Percentiles rank a stretch among this genome's conserved stretches.
These are phyloP conservation scores for Tridacna crocea DNA, from an alignment of 2,888 invertebrate species.

Conservation along the genomic window DNA sequence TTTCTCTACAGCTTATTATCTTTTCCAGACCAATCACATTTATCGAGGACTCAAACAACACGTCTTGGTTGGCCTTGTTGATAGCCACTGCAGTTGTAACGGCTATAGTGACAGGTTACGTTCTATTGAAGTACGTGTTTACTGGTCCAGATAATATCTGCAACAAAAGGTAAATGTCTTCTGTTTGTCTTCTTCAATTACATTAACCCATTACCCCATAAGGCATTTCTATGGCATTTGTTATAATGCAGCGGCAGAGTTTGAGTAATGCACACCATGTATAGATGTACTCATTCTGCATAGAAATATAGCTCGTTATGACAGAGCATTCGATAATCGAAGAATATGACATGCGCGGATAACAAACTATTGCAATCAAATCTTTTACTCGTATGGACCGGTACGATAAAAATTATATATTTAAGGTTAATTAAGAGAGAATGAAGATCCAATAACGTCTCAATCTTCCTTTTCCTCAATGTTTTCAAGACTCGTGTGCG, in stretches of 20 bases:
- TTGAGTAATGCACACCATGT: neutral
- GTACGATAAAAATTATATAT: no score
- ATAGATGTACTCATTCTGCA: neutral
- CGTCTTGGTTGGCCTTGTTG: slow-evolving; percentile 24
- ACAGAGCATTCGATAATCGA: no score
- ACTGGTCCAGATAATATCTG: neutral
- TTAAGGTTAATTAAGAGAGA: no score
- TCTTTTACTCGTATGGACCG: no score
- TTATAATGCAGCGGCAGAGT: neutral
- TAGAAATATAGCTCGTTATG: no score
- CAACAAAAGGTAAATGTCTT: neutral
- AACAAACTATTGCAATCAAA: no score
- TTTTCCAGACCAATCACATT: slow-evolving; percentile 7
- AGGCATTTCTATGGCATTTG: no score
- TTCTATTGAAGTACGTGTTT: slow-evolving; percentile 22
- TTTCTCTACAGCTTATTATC: no score
- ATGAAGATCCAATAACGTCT: no score
- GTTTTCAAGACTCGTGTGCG: no score
- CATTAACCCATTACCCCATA: neutral
- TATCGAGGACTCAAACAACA: slow-evolving; percentile 25
- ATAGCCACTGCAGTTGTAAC: neutral
- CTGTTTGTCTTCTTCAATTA: neutral
- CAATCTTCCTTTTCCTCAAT: no score
- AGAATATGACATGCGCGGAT: no score
- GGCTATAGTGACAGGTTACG: slow-evolving; percentile 16